Evolutionary conservation across 2,888 invertebrate genomes (phyloP).

Genomic region (Erebia palarica): DNA sequence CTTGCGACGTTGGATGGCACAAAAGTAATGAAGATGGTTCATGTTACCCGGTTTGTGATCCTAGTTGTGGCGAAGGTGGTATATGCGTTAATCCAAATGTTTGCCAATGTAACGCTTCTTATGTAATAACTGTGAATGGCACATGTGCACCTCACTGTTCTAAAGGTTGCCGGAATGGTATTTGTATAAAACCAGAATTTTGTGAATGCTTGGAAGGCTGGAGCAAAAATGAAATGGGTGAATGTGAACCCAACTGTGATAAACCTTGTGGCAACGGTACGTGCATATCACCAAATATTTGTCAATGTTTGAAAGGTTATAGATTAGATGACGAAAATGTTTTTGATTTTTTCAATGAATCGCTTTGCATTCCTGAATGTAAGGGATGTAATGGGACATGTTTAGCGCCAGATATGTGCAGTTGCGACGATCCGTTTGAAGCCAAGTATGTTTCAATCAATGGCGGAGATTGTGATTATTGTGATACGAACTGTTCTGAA

Average conservation of each 20-base stretch:
- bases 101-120: slow-evolving; percentile 70
- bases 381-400: slow-evolving; percentile 43
- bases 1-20: slow-evolving; percentile 38
- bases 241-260: slow-evolving; percentile 46
- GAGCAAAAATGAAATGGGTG: slow-evolving; percentile 29
- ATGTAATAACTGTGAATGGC: slow-evolving; percentile 45
- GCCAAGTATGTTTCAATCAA: slow-evolving; percentile 27
- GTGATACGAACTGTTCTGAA: slow-evolving; percentile 30
- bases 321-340: slow-evolving; percentile 24
- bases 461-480: slow-evolving; percentile 35
- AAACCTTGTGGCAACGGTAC: slow-evolving; percentile 53
- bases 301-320: slow-evolving; percentile 50
- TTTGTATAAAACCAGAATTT: slow-evolving; percentile 46
- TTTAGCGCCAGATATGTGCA: slow-evolving; percentile 52
- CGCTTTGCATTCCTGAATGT: slow-evolving; percentile 42
- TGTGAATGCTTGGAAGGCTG: slow-evolving; percentile 45
- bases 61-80: slow-evolving; percentile 70
- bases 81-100: slow-evolving; percentile 69
- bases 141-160: slow-evolving; percentile 50
- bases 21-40: slow-evolving; percentile 20
- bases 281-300: slow-evolving; percentile 57
- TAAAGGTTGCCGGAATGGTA: slow-evolving; percentile 47
- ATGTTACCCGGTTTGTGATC: slow-evolving; percentile 58
- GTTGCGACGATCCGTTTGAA: slow-evolving; percentile 53
- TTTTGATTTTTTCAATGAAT: slow-evolving; percentile 23